Conservation (phyloP, 2,797 vertebrate species). For the Agapornis canus region DNA sequence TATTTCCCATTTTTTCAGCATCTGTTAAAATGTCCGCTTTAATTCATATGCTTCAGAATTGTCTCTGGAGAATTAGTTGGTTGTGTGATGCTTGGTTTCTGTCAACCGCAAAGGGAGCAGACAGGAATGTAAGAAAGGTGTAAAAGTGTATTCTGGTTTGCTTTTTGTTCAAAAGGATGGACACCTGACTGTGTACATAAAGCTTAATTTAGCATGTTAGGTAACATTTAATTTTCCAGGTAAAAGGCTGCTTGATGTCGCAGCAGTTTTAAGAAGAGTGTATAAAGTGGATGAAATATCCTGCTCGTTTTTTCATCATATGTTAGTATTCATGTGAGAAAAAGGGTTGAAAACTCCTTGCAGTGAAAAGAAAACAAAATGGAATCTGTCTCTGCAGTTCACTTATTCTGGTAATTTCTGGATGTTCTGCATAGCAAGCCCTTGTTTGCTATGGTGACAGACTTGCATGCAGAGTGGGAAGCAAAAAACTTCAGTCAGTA, state of each 20-base stretch:
- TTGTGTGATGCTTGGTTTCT: not conserved
- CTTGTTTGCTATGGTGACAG: not conserved
- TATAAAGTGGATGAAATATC: not conserved
- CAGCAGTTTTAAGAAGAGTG: not conserved
- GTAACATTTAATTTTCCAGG: not conserved
- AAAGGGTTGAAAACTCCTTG: not conserved
- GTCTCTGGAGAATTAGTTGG: not conserved
- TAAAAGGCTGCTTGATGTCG: not conserved
- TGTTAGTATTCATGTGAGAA: not conserved
- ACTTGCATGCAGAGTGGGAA: fast-evolving
- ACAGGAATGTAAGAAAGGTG: not conserved
- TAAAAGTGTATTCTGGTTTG: not conserved
- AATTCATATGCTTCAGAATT: not conserved
- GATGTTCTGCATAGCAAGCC: not conserved
- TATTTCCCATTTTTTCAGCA: not conserved
- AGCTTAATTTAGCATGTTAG: not conserved
- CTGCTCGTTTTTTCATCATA: not conserved
- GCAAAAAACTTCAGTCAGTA: not conserved
- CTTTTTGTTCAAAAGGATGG: not conserved
- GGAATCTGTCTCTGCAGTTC: not conserved
- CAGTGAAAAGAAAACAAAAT: not conserved
- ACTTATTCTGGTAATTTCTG: not conserved
- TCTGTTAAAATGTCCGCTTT: not conserved
- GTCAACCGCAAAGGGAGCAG: not conserved
- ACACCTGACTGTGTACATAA: not conserved